Evolutionary conservation across 2,888 invertebrate genomes (phyloP).

Genomic region (Thereva nobilitata): DNA sequence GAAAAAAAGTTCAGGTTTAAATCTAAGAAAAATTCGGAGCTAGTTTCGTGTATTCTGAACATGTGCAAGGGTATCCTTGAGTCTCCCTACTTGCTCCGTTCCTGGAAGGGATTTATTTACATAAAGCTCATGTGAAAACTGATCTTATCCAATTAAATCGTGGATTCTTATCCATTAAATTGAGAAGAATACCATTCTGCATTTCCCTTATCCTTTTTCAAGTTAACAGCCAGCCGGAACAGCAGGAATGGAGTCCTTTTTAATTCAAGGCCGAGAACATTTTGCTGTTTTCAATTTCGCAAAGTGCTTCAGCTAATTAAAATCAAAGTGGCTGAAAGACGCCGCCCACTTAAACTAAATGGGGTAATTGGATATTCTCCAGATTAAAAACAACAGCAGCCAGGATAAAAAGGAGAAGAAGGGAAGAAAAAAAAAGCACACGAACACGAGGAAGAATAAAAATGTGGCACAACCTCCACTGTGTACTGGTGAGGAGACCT

Average conservation of each 20-base stretch:
- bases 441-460: no score
- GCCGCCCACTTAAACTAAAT: slow-evolving; percentile 20
- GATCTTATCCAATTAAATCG: slow-evolving; percentile 22
- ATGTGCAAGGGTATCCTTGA: no score
- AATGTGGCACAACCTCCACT: no score
- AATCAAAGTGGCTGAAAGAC: slow-evolving; percentile 33
- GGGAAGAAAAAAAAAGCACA: slow-evolving; percentile 1
- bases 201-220: neutral
- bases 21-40: no score
- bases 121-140: slow-evolving; percentile 4
- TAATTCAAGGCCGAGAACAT: slow-evolving; percentile 17
- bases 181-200: neutral
- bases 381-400: slow-evolving; percentile 14
- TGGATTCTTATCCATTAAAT: slow-evolving; percentile 5
- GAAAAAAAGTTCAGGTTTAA: no score
- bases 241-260: neutral
- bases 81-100: neutral
- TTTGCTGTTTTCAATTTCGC: slow-evolving; percentile 26
- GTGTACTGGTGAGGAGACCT: no score
- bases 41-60: no score
- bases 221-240: neutral
- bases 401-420: no score
- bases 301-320: slow-evolving; percentile 31
- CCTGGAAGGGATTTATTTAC: neutral
- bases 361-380: slow-evolving; percentile 8